These are phyloP conservation scores for Brachionus manjavacas DNA, from an alignment of 1,140 invertebrate genomes.

Conservation along the genomic window DNA sequence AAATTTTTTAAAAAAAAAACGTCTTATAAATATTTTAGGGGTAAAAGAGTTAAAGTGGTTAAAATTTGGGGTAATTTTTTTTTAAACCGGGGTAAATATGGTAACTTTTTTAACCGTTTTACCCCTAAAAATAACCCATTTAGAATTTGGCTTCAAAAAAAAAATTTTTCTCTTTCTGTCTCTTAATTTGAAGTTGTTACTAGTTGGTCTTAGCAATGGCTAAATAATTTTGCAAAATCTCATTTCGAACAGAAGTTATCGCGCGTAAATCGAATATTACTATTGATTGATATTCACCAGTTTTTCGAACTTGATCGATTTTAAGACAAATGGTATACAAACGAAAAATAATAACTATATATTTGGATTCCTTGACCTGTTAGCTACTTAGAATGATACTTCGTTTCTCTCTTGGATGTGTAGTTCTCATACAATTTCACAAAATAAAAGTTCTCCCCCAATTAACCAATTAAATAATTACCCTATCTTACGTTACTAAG, in stretches of 20 bases:
- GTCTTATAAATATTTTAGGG: background rate
- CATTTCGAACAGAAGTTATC: background rate
- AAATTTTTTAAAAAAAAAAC: no score
- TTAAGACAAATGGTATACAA: background rate
- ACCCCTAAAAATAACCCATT: background rate
- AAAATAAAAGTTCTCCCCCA: no score
- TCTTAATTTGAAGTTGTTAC: background rate
- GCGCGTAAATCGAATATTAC: background rate
- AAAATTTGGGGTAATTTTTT: background rate
- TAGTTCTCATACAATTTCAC: no score
- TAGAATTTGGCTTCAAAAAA: background rate
- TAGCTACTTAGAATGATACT: no score
- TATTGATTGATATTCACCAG: background rate
- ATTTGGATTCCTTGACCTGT: background rate
- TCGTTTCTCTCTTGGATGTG: no score
- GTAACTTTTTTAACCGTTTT: background rate
- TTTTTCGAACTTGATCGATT: background rate
- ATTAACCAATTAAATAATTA: no score
- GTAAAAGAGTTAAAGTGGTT: background rate
- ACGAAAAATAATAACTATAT: background rate
- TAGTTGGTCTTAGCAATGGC: background rate
- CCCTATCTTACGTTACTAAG: no score
- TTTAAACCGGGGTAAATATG: background rate
- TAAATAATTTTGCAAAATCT: background rate
- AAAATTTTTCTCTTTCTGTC: background rate